A percentile compares a stretch with the other conserved stretches of the same genome.
Conservation (phyloP, 2,113 vertebrate species). For the Oxygymnocypris stewartii region DNA sequence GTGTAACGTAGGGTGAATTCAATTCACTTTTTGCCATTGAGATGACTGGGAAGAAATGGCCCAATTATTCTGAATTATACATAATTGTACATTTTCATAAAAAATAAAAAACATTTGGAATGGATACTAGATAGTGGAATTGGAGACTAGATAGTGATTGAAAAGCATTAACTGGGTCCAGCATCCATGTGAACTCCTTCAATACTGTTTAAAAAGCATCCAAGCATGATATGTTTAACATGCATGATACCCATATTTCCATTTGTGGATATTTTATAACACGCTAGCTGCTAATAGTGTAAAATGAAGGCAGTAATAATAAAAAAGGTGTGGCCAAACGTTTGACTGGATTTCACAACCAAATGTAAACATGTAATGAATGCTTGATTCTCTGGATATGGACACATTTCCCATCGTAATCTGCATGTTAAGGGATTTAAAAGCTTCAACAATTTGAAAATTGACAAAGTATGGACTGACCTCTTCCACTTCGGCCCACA, state of each 20-base stretch:
- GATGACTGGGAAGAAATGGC: background rate
- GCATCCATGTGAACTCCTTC: background rate
- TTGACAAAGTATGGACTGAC: slow-evolving; percentile 72
- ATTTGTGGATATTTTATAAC: background rate
- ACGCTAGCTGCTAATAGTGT: background rate
- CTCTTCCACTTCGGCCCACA: slow-evolving; percentile 97
- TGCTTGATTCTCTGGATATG: background rate
- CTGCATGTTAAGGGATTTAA: background rate
- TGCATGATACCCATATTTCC: background rate
- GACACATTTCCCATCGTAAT: background rate
- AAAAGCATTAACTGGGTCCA: background rate
- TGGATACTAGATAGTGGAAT: background rate
- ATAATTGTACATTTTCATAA: background rate
- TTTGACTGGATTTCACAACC: background rate
- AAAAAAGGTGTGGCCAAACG: background rate
- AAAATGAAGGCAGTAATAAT: background rate
- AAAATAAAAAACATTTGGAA: background rate
- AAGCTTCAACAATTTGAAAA: background rate
- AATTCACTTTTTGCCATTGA: background rate
- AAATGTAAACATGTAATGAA: background rate
- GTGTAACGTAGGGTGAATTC: background rate
- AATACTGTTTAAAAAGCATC: background rate
- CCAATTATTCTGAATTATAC: background rate
- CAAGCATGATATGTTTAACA: background rate
- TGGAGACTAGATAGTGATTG: background rate